Conservation (phyloP, 2,113 vertebrate species). For the Hystrix cristata region DNA sequence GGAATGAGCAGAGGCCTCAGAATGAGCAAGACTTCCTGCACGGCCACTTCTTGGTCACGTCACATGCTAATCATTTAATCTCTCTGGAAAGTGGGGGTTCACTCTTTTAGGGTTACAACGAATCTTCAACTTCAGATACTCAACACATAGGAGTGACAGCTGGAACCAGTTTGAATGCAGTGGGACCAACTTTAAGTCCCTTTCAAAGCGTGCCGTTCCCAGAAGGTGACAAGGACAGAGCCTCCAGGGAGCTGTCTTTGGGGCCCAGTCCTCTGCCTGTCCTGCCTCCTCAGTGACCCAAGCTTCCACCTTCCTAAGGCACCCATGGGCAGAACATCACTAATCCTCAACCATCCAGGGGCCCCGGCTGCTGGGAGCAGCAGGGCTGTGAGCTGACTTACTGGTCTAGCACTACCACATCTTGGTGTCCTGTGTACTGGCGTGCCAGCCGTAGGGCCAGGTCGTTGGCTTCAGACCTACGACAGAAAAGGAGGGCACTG, state of each 20-base stretch:
- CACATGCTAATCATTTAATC: not conserved
- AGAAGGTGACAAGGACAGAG: not conserved
- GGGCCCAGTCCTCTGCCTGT: not conserved
- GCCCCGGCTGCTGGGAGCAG: not conserved
- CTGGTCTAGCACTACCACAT: constrained; percentile 96
- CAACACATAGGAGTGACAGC: not conserved
- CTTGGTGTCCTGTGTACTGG: constrained; percentile 93
- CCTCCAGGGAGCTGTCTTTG: not conserved
- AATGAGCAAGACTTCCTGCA: not conserved
- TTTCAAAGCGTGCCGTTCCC: not conserved
- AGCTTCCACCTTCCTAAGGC: not conserved
- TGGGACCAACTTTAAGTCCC: not conserved
- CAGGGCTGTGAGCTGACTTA: constrained; percentile 85
- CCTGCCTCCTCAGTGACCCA: not conserved
- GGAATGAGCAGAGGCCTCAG: not conserved
- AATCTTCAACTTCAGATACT: not conserved
- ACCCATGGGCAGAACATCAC: not conserved
- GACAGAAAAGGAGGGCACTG: constrained; percentile 2
- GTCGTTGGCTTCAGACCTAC: constrained; percentile 97
- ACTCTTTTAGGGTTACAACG: not conserved
- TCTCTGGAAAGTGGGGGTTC: not conserved
- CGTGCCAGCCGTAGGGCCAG: constrained; percentile 94
- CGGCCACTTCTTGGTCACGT: not conserved
- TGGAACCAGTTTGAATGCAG: not conserved
- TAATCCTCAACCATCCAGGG: not conserved